Percentiles rank a stretch among this genome's conserved stretches.
Evolutionary conservation across 2,888 invertebrate species (phyloP).

Genomic region (Elysia crispata): DNA sequence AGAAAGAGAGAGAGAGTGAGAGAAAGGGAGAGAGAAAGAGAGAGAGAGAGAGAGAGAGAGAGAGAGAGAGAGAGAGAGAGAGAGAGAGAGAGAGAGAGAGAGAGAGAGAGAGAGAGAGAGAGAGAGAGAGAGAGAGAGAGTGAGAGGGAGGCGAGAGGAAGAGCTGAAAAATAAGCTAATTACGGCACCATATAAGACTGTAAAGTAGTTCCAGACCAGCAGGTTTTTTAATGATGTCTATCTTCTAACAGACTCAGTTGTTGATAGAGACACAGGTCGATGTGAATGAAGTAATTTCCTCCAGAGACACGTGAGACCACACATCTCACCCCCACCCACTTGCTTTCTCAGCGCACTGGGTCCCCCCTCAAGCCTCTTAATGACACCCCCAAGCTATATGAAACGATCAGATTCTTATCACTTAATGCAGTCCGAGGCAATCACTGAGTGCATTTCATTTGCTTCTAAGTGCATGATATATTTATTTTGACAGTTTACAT

Average conservation of each 20-base stretch:
- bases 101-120: constrained; percentile 23
- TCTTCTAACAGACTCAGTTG: not conserved
- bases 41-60: not conserved
- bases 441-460: no score
- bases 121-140: constrained; percentile 14
- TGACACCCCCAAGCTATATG: no score
- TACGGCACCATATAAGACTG: no score
- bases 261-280: no score
- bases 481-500: no score
- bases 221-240: not conserved
- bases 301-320: not conserved
- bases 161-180: not conserved
- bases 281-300: no score
- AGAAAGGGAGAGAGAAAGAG: not conserved
- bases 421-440: no score
- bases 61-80: constrained; percentile 24
- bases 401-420: no score
- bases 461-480: no score
- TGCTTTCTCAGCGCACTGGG: not conserved
- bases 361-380: not conserved
- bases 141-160: not conserved
- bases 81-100: constrained; percentile 29
- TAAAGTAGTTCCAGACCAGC: no score
- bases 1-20: not conserved
- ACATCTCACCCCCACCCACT: not conserved